phyloP scores from a whole-genome alignment of 2,797 vertebrate species.

The Coracias cyanogaster region DNA sequence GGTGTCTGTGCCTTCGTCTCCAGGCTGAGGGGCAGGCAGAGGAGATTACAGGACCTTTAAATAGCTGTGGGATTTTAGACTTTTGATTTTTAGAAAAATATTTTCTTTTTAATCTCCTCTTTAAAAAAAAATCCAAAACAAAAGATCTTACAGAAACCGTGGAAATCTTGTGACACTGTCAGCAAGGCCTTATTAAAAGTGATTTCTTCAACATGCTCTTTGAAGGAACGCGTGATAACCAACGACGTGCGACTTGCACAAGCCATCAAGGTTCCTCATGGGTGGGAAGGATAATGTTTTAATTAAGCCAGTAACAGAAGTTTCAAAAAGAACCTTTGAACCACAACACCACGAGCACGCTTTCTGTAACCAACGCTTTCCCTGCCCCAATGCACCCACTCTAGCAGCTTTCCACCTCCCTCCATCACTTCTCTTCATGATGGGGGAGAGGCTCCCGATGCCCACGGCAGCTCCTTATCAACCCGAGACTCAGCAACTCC shows the following conservation, averaged over 20 bases:
- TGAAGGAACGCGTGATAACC: background rate
- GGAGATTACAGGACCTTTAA: background rate
- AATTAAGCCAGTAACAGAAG: background rate
- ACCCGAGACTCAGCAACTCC: background rate
- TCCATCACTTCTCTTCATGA: background rate
- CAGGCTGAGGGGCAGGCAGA: background rate
- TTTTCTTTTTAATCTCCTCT: background rate
- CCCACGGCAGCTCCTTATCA: background rate
- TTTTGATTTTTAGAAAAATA: background rate
- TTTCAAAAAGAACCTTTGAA: background rate
- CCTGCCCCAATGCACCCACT: accelerated
- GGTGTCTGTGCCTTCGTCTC: background rate
- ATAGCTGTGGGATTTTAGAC: background rate
- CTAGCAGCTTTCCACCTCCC: background rate
- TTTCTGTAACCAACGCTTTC: background rate
- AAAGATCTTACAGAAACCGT: conserved; percentile 17
- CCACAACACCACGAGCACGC: background rate
- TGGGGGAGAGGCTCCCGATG: background rate
- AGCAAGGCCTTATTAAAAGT: conserved; percentile 28
- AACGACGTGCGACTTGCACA: accelerated
- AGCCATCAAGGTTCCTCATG: conserved; percentile 4
- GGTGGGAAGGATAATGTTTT: background rate
- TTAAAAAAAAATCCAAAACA: background rate
- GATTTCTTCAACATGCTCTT: conserved; percentile 16
- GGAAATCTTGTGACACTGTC: conserved; percentile 6